Percentiles rank a stretch among this genome's conserved stretches.
phyloP scores from a whole-genome alignment of 92 coral and sea anemone species.

The Chrysogorgia sp. region DNA sequence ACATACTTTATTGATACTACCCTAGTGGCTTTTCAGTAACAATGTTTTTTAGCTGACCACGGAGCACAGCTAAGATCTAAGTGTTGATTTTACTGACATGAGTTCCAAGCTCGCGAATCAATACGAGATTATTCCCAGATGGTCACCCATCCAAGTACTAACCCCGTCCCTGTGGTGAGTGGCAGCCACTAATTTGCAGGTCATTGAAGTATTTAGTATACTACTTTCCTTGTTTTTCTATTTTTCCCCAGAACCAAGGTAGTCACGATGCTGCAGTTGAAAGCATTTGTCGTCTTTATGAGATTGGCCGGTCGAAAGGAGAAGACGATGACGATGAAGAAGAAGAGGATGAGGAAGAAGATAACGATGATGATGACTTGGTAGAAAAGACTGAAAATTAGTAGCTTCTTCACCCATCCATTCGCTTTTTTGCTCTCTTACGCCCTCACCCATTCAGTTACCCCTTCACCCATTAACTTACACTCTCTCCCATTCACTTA shows the following conservation, averaged over 20 bases:
- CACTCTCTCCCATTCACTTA: neutral
- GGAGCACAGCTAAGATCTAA: too few species aligned
- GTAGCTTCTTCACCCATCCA: neutral
- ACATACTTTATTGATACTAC: too few species aligned
- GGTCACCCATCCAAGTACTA: too few species aligned
- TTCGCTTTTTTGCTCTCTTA: neutral
- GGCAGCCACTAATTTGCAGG: too few species aligned
- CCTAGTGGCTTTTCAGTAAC: too few species aligned
- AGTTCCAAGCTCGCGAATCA: too few species aligned
- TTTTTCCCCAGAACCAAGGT: constrained; percentile 56
- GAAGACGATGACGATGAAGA: constrained; percentile 91
- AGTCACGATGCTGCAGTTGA: constrained; percentile 72
- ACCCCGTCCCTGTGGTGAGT: too few species aligned
- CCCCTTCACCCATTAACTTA: neutral
- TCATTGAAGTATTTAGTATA: too few species aligned
- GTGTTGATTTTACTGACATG: too few species aligned
- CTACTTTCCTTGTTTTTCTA: too few species aligned
- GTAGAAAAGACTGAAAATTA: neutral
- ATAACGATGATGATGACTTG: neutral
- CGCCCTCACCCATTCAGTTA: constrained; percentile 6
- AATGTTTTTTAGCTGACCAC: too few species aligned
- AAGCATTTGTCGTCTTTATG: constrained; percentile 89
- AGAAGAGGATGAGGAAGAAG: constrained; percentile 63
- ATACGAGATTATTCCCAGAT: too few species aligned
- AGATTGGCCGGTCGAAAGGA: constrained; percentile 84